These are phyloP conservation scores for Parthenolecanium corni DNA, from an alignment of 2,888 invertebrate genomes.

Conservation along the genomic window DNA sequence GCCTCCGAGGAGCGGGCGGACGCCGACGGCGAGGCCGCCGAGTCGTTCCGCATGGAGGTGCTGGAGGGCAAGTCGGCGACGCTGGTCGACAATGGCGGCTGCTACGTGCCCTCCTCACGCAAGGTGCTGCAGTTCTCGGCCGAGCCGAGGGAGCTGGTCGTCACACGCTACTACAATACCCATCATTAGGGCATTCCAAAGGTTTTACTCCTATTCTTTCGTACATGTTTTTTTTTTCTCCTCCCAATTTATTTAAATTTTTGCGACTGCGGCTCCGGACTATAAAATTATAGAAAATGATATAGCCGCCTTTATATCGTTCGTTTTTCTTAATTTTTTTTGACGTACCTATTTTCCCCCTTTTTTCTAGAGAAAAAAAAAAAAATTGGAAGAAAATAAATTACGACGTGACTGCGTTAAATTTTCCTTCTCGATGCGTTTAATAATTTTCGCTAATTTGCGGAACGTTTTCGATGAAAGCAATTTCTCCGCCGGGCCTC, in stretches of 20 bases:
- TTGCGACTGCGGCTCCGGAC: neutral
- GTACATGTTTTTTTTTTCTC: neutral
- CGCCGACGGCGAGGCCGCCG: conserved; percentile 33
- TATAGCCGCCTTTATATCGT: no score
- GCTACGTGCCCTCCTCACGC: neutral
- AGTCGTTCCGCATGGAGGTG: conserved; percentile 40
- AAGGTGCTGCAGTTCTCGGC: neutral
- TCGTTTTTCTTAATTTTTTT: neutral
- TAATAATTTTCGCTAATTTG: no score
- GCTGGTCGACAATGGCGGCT: conserved; percentile 27
- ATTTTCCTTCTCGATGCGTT: no score
- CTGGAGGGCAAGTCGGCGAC: conserved; percentile 47
- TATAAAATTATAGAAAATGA: neutral
- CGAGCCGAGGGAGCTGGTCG: conserved; percentile 32
- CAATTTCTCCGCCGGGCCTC: no score
- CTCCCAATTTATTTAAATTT: neutral
- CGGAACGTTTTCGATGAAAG: no score
- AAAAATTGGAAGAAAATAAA: no score
- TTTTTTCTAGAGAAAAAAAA: neutral
- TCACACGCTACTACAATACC: conserved; percentile 33
- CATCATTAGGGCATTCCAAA: neutral
- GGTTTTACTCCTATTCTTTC: neutral
- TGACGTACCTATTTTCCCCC: neutral
- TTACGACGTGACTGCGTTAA: no score
- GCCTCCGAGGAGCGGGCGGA: conserved; percentile 45